Evolutionary conservation across 2,888 invertebrate genomes (phyloP).

Genomic region (Drosophila nr. medialis): DNA sequence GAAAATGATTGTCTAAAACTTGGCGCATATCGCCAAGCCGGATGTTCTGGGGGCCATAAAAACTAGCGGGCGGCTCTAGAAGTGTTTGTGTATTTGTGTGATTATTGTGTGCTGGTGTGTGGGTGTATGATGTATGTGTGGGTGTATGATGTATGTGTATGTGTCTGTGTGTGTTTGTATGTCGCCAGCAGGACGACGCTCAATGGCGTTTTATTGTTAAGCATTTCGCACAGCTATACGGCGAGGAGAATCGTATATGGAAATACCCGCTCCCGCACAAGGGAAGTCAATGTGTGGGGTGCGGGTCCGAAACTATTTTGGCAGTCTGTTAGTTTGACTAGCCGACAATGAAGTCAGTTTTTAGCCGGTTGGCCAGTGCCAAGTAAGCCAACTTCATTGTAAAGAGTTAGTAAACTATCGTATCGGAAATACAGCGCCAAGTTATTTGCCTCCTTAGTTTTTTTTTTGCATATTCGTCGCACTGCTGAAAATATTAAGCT

Average conservation of each 20-base stretch:
- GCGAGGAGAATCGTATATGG: slow-evolving; percentile 46
- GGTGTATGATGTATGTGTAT: slow-evolving; percentile 9
- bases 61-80: slow-evolving; percentile 67
- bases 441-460: slow-evolving; percentile 28
- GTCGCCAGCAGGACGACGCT: slow-evolving; percentile 68
- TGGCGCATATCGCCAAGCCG: slow-evolving; percentile 75
- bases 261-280: slow-evolving; percentile 21
- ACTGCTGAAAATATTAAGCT: slow-evolving; percentile 23
- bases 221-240: slow-evolving; percentile 70
- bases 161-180: slow-evolving; percentile 21
- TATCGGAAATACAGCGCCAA: slow-evolving; percentile 66
- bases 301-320: slow-evolving; percentile 62
- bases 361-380: slow-evolving; percentile 66
- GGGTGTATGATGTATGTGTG: slow-evolving; percentile 21
- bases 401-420: slow-evolving; percentile 69
- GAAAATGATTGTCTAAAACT: slow-evolving; percentile 79
- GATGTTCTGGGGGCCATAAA: slow-evolving; percentile 73
- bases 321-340: slow-evolving; percentile 71
- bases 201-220: slow-evolving; percentile 75
- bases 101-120: slow-evolving; percentile 1
- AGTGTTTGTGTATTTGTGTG: slow-evolving; percentile 18
- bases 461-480: slow-evolving; percentile 41
- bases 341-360: slow-evolving; percentile 79
- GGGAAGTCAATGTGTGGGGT: background rate
- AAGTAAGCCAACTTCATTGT: slow-evolving; percentile 72